Evolutionary conservation across 2,113 vertebrate genomes (phyloP), one percentile per base, ranked within the genome.

Genomic region (Siniperca chuatsi): DNA sequence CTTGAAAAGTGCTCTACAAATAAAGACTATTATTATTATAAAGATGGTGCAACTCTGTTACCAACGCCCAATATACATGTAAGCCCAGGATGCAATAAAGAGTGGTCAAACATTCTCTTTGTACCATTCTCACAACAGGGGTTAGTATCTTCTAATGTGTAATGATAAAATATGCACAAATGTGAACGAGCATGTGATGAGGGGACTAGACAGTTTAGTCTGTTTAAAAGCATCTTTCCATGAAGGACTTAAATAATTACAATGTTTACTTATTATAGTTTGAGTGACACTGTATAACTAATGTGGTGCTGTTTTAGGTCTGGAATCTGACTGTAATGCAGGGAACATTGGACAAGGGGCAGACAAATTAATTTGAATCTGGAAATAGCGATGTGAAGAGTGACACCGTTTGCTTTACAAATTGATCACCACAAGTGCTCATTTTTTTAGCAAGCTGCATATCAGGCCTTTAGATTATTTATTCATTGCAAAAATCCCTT

Each of bases 401-500:
- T 20, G 20, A 54, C 52, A 21, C 18, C 2, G 2, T 54, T 21
- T 21, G 52, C 52, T 54, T 54, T 54, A 16, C 48, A 55, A 42
- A 44, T 6, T 9, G n/a, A 62, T 76, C 23, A 62, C 57, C 57
- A 70, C 21, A 46, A 37, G 21, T 58, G 37, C 21, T 66, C 21
- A 10, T 20, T 68, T 29, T 70, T 20, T 57, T 57, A 8, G 40
- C 13, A 48, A 50, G 11, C 11, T 8, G 10, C 29, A 66, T 48
- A 44, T 37, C 1, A 0, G 21, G 15, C 20, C 12, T 42, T 54
- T 44, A 40, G 46, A 77, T 77, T 67, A 71, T 66, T 78, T 67
- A 71, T 66, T 78, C 23, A 25, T 25, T 60, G 29, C 6, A 83
- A 33, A 61, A 12, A 7, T 10, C 73, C 13, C 54, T 70, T 75